Evolutionary conservation across 1,140 invertebrate species (phyloP).

Genomic region (Drosophila teissieri): DNA sequence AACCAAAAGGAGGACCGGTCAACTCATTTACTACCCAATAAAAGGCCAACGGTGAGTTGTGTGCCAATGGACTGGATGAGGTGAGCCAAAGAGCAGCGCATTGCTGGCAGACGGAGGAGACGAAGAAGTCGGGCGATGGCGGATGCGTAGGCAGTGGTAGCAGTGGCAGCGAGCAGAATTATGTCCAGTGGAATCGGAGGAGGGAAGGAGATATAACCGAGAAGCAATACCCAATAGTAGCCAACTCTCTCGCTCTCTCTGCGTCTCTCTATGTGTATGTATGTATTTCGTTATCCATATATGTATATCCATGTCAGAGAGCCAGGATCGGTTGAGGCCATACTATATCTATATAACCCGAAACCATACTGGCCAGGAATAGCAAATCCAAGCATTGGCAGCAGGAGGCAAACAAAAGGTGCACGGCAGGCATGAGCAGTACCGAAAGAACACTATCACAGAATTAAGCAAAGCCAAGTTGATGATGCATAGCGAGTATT

Average conservation of each 20-base stretch:
- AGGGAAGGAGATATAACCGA: not conserved
- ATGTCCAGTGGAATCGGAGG: not conserved
- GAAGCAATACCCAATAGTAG: conserved; percentile 19
- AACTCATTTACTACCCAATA: no score
- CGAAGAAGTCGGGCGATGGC: no score
- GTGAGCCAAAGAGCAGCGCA: no score
- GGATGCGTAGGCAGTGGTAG: not conserved
- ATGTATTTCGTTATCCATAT: conserved; percentile 12
- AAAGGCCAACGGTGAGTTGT: no score
- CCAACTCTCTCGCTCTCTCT: conserved; percentile 34
- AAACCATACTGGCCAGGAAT: conserved; percentile 9
- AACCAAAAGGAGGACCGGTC: no score
- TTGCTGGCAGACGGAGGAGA: not conserved
- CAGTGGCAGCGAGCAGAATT: not conserved
- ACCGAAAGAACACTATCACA: conserved; percentile 14
- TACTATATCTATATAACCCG: not conserved
- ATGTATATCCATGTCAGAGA: conserved; percentile 22
- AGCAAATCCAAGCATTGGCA: conserved; percentile 49
- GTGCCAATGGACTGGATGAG: no score
- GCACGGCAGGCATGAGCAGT: conserved; percentile 8
- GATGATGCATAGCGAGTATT: conserved; percentile 24
- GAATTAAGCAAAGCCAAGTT: conserved; percentile 2
- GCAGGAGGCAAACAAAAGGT: conserved; percentile 28
- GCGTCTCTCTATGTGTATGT: conserved; percentile 31
- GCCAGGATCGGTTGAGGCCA: conserved; percentile 8